These are phyloP conservation scores for Caradrina kadenii DNA, from an alignment of 2,888 invertebrate species.

Conservation along the genomic window DNA sequence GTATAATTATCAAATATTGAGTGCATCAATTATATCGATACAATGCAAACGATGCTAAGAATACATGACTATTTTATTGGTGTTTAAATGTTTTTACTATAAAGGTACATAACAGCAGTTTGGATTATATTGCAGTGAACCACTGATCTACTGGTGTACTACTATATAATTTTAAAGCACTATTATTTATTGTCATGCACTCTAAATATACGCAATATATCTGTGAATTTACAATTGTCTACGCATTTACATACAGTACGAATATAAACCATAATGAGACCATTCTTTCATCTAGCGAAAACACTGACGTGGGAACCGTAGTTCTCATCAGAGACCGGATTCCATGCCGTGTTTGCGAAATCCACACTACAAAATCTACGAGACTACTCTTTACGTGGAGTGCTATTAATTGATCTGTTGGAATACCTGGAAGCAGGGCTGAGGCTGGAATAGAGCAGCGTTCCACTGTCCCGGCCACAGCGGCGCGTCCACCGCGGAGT, in stretches of 20 bases:
- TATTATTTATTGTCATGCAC: constrained; percentile 90
- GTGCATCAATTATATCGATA: constrained; percentile 65
- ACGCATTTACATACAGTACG: constrained; percentile 66
- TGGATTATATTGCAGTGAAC: constrained; percentile 60
- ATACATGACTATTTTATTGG: constrained; percentile 47
- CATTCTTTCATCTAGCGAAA: constrained; percentile 75
- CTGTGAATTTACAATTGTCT: constrained; percentile 64
- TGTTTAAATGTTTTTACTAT: constrained; percentile 40
- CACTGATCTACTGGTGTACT: constrained; percentile 66
- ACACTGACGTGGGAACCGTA: constrained; percentile 60
- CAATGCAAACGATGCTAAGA: constrained; percentile 57
- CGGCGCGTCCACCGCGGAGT: constrained; percentile 76
- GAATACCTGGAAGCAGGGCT: constrained; percentile 90
- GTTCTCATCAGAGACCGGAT: constrained; percentile 48
- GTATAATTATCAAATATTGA: constrained; percentile 61
- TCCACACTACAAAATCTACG: constrained; percentile 75
- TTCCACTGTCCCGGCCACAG: constrained; percentile 87
- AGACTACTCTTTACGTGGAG: constrained; percentile 73
- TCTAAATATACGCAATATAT: constrained; percentile 71
- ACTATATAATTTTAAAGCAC: constrained; percentile 80
- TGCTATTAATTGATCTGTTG: constrained; percentile 89
- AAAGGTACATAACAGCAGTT: constrained; percentile 62
- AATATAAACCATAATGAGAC: constrained; percentile 79
- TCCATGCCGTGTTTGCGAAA: constrained; percentile 70
- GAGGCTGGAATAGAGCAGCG: constrained; percentile 85